A percentile compares a stretch with the other conserved stretches of the same genome.
These are phyloP conservation scores for Argyrosomus japonicus DNA, from an alignment of 2,113 vertebrate genomes.

Conservation along the genomic window DNA sequence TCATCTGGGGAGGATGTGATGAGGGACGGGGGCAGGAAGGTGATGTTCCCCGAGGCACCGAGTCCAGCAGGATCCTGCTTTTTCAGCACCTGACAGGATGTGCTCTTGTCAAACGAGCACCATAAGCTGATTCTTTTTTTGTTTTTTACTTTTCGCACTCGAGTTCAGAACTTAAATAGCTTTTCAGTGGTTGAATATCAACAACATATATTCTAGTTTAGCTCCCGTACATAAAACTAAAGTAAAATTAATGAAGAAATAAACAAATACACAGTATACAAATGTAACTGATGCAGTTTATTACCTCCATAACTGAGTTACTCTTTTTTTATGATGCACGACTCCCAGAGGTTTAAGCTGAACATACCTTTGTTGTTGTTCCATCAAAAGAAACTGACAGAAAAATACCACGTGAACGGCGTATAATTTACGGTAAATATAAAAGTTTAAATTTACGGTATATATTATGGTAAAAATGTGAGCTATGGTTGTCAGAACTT, in stretches of 20 bases:
- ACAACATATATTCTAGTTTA: background rate
- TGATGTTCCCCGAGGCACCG: conserved; percentile 15
- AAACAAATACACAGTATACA: background rate
- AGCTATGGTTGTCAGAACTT: too few relatives aligned
- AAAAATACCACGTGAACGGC: too few relatives aligned
- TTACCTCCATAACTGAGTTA: background rate
- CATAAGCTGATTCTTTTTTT: background rate
- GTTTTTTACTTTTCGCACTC: background rate
- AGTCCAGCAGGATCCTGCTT: conserved; percentile 14
- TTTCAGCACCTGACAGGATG: conserved; percentile 9
- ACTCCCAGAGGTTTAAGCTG: conserved; percentile 2
- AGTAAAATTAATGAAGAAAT: background rate
- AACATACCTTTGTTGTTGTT: conserved; percentile 2
- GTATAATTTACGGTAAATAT: too few relatives aligned
- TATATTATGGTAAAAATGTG: too few relatives aligned
- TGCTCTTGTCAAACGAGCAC: background rate
- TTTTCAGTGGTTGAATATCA: conserved; percentile 6
- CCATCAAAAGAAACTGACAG: too few relatives aligned
- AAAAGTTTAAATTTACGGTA: too few relatives aligned
- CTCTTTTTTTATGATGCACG: background rate
- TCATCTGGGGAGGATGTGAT: conserved; percentile 59
- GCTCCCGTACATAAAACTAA: background rate
- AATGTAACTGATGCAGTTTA: background rate
- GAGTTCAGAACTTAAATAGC: background rate
- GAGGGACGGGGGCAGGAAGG: conserved; percentile 39